Conservation (phyloP, 1,140 invertebrate genomes). For the Neodiprion virginianus region DNA sequence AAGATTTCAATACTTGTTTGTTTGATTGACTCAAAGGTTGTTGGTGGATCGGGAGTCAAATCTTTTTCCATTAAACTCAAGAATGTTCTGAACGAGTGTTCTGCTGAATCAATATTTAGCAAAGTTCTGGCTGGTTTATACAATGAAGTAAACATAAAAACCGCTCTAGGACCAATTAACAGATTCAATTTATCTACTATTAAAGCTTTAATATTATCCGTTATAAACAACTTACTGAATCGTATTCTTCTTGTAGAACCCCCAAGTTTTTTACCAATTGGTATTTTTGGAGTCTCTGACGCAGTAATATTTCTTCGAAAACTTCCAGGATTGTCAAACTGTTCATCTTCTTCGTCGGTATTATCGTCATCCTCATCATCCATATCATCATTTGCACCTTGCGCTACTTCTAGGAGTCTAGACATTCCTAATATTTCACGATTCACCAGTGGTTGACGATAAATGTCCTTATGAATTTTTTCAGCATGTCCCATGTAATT, state of each 20-base stretch:
- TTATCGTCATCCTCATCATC: background rate
- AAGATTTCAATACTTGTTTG: too few relatives aligned
- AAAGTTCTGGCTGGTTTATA: background rate
- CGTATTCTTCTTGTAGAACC: background rate
- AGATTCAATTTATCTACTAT: background rate
- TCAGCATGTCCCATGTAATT: conserved; percentile 33
- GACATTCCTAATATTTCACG: background rate
- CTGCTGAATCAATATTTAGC: too few relatives aligned
- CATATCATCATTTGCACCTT: background rate
- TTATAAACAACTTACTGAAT: conserved; percentile 3
- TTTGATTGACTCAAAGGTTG: too few relatives aligned
- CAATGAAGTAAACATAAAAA: background rate
- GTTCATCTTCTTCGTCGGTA: background rate
- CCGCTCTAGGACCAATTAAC: background rate
- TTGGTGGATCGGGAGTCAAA: too few relatives aligned
- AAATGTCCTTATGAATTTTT: conserved; percentile 26
- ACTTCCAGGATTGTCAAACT: background rate
- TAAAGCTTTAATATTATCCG: background rate
- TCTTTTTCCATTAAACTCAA: too few relatives aligned
- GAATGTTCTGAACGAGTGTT: too few relatives aligned
- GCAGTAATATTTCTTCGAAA: background rate
- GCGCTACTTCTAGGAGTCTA: background rate
- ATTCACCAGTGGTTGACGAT: conserved; percentile 20
- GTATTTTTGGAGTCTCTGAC: background rate
- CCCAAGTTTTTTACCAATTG: background rate